Evolutionary conservation across 2,888 invertebrate genomes (phyloP), one percentile per base, ranked within the genome.

Genomic region (Chymomyza procnemis): DNA sequence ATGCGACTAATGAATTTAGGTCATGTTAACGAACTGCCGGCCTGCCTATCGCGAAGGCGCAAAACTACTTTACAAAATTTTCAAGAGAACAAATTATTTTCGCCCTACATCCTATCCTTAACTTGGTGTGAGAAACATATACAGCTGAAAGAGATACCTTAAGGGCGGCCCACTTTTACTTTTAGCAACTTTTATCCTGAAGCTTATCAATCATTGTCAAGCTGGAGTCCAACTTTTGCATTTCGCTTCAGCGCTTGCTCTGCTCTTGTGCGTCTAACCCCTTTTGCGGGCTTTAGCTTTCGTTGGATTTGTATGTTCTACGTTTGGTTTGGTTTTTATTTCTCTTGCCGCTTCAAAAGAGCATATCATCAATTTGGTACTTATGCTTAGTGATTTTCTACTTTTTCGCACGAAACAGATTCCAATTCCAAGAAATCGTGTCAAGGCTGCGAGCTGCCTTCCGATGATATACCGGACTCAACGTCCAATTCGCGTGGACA

Each of bases 361-460:
- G 67, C 83, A 74, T 76, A 79, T 74, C 83, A 81, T 81, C 78
- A 81, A 81, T 87, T 82, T 85, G 61, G 64, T 61, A 58, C 57
- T 65, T 52, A 71, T 64, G 67, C 68, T 63, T 62, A 72, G 71
- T 78, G 80, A 75, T 84, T 75, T 71, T 60, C 70, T 75, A 67
- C 73, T 61, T 56, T n/a, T 68, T 73, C 66, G 60, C 70, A 64
- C 59, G 69, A 72, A 86, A 64, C 77, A 91, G 92, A 93, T 90
- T 91, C 91, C 66, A 91, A 90, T 87, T 94, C 94, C 75, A 94
- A 94, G 90, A 94, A 94, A 89, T 94, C 93, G 87, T 94, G 93
- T 91, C 96, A 95, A 92, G 96, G 94, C 79, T 97, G 94, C 90
- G 96, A 96, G 89, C 92, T 94, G 90, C 96, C 94, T 67, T 93